Evolutionary conservation across 2,888 invertebrate species (phyloP).

Genomic region (Teleiodes luculella): DNA sequence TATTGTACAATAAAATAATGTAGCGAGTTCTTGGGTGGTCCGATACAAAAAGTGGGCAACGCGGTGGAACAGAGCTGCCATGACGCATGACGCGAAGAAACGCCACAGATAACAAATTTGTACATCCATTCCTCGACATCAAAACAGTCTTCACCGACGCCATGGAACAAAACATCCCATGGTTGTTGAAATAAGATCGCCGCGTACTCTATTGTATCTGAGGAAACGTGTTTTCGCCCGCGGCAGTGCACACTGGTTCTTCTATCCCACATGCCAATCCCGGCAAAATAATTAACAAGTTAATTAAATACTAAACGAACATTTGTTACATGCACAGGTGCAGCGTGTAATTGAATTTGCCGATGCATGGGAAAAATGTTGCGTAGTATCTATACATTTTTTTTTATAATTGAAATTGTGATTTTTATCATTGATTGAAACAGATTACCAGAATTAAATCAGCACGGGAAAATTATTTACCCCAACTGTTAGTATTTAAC

Average conservation of each 20-base stretch:
- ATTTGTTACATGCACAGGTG: slow-evolving; percentile 12
- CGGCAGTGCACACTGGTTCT: slow-evolving; percentile 11
- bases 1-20: slow-evolving; percentile 78
- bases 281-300: slow-evolving; percentile 23
- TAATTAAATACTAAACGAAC: slow-evolving; percentile 19
- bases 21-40: slow-evolving; percentile 74
- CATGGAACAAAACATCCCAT: neutral
- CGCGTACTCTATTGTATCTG: neutral
- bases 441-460: no score
- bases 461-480: no score
- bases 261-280: slow-evolving; percentile 11
- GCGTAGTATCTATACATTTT: neutral
- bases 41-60: slow-evolving; percentile 59
- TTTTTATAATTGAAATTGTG: neutral
- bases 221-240: slow-evolving; percentile 35
- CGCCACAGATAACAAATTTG: neutral
- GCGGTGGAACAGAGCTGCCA: slow-evolving; percentile 45
- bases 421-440: neutral
- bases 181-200: neutral
- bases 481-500: no score
- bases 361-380: slow-evolving; percentile 3
- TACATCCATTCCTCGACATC: neutral
- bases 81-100: neutral
- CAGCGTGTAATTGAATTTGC: slow-evolving; percentile 7
- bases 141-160: neutral